Base-by-base conservation (phyloP, 2,797 vertebrate genomes). In the Bovichtus diacanthus region DNA sequence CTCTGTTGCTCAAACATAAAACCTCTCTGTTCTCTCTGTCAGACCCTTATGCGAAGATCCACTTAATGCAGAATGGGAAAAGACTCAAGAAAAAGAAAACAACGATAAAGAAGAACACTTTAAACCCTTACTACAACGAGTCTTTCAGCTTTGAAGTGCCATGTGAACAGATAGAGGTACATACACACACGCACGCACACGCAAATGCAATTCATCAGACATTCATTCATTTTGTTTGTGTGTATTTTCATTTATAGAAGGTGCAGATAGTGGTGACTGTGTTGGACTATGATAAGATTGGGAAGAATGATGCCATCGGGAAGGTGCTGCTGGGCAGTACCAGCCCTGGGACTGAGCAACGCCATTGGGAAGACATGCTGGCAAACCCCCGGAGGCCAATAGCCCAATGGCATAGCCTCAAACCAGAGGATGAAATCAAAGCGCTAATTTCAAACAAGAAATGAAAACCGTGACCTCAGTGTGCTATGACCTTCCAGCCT, bases 71-170 rank as follows among this genome's bases (percentile, higher is more conserved):
- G 90, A 99, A 99, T 10, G 97, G 97, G 49, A 99, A 99, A 92
- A 95, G 97, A 75, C 95, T 99, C 89, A 99, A 99, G 96, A 99
- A 99, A 94, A 99, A 99, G 96, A 99, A 99, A 96, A 99, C 98
- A 29, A 99, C 97, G 6, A 98, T 97, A 91, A 99, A 99, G 92
- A 99, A 99, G 94, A 97, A 99, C 90, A 99, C 98, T 27, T 95
- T 99, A 81, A 99, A 99, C 94, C 98, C 98, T 36, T 99, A 99
- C 90, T 99, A 98, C 95, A 99, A 99, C 0, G 97, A 99, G 93
- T 99, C 98, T 13, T 99, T 99, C 96, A 99, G 98, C 95, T 99
- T 99, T 93, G 98, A 99, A 95, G 97, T 99, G 91, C 93, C 97
- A 56, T 97, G 96, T 31, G 98, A 99, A 93, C 97, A 98, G 92